Base-by-base conservation (phyloP, 2,797 vertebrate species). In the Chiropotes sagulatus region DNA sequence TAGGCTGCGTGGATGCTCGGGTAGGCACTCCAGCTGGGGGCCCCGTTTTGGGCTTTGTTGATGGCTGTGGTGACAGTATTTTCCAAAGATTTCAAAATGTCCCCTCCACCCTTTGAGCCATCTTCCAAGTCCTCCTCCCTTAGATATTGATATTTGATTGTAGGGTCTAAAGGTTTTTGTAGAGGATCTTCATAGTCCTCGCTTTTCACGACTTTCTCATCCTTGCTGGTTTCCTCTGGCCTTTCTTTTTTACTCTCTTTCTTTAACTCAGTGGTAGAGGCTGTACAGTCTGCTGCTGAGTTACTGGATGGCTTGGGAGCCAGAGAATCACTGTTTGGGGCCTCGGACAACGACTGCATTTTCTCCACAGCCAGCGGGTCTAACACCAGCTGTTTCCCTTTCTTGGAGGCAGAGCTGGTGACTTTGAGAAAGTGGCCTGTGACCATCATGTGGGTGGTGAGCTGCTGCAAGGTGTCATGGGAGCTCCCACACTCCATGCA, bases 401-500 rank as follows among this genome's bases (percentile, higher is more conserved):
- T 99, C 98, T 99, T 99, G 85, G 99, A 99, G 93, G 99, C 99
- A 0, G 99, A 99, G 98, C 99, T 99, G 46, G 99, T 99, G 98
- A 99, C 99, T 98, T 99, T 99, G 97, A 99, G 99, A 97, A 99
- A 99, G 98, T 99, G 99, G 33, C 99, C 99, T 0, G 99, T 99
- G 44, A 99, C 99, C 99, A 99, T 99, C 99, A 99, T 99, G 93
- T 99, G 99, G 41, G 99, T 99, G 0, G 99, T 99, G 95, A 99
- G 99, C 97, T 99, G 99, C 98, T 99, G 99, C 93, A 99, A 98
- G 5, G 99, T 99, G 58, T 99, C 99, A 0, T 99, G 99, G 7
- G 99, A 99, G 97, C 99, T 99, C 30, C 99, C 99, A 0, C 99
- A 99, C 98, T 99, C 99, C 99, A 99, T 99, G 96, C 99, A 99